Evolutionary conservation across 2,888 invertebrate species (phyloP).

Genomic region (Dasysyrphus tricinctus): DNA sequence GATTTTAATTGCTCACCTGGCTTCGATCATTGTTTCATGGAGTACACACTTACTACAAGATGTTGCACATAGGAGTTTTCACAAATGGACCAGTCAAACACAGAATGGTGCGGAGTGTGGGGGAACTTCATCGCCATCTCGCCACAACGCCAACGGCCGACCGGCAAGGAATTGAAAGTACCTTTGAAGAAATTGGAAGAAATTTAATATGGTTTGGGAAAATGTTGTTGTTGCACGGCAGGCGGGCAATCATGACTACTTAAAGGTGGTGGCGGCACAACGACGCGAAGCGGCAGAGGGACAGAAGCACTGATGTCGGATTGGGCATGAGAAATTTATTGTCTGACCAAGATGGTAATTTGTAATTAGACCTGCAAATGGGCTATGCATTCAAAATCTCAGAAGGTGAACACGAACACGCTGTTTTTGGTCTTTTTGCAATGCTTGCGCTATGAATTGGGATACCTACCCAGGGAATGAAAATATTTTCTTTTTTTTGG

Average conservation of each 20-base stretch:
- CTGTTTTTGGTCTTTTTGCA: conserved; percentile 22
- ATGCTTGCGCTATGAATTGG: not conserved
- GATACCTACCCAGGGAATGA: not conserved
- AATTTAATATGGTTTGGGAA: conserved; percentile 49
- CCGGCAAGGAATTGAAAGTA: conserved; percentile 53
- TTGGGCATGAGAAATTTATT: conserved; percentile 67
- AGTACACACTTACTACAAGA: conserved; percentile 55
- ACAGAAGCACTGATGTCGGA: conserved; percentile 46
- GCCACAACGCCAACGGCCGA: not conserved
- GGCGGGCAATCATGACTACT: conserved; percentile 61
- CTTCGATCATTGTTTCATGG: conserved; percentile 63
- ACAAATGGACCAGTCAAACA: conserved; percentile 21
- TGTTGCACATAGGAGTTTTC: conserved; percentile 55
- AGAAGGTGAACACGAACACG: conserved; percentile 39
- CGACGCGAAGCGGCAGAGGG: conserved; percentile 16
- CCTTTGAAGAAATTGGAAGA: conserved; percentile 62
- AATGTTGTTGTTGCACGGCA: conserved; percentile 35
- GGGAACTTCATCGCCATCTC: not conserved
- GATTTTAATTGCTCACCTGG: conserved; percentile 74
- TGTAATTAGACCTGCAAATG: conserved; percentile 71
- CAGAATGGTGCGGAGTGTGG: not conserved
- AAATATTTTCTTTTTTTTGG: conserved; percentile 36
- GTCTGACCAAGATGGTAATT: conserved; percentile 69
- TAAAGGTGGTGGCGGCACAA: conserved; percentile 33
- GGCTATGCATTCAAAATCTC: conserved; percentile 57